phyloP scores from a whole-genome alignment of 2,797 vertebrate genomes.

The Chromobotia macracanthus region DNA sequence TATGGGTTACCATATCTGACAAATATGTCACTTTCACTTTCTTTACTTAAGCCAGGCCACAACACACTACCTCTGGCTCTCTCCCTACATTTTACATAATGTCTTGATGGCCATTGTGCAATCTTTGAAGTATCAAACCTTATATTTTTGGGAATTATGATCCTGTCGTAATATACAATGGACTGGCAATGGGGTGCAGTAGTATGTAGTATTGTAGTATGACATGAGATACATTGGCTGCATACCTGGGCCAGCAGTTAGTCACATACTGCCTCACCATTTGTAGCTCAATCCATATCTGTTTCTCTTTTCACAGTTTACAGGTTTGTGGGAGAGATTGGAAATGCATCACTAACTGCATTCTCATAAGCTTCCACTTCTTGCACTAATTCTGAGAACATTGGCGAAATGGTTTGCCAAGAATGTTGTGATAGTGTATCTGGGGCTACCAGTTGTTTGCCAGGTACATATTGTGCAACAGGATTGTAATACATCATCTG shows the following conservation, averaged over 20 bases:
- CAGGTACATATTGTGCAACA: too few relatives aligned
- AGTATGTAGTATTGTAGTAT: neutral
- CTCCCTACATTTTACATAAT: too few relatives aligned
- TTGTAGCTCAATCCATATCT: too few relatives aligned
- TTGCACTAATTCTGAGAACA: neutral
- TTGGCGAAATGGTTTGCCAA: too few relatives aligned
- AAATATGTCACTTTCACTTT: too few relatives aligned
- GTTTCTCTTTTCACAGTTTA: neutral
- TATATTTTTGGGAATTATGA: slow-evolving; percentile 1
- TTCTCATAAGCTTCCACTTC: slow-evolving; percentile 5
- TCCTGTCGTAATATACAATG: slow-evolving; percentile 6
- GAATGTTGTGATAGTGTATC: too few relatives aligned
- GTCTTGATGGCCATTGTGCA: neutral
- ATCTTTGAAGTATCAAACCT: neutral
- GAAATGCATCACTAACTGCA: neutral
- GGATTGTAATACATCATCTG: too few relatives aligned
- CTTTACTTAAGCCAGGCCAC: neutral
- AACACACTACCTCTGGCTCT: neutral
- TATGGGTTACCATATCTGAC: too few relatives aligned
- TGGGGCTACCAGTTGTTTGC: slow-evolving; percentile 21
- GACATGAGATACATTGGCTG: neutral
- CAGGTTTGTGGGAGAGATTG: neutral
- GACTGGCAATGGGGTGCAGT: neutral
- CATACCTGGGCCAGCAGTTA: neutral
- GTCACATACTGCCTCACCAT: neutral